Evolutionary conservation across 2,113 vertebrate genomes (phyloP).

Genomic region (Paraplagusia blochii): DNA sequence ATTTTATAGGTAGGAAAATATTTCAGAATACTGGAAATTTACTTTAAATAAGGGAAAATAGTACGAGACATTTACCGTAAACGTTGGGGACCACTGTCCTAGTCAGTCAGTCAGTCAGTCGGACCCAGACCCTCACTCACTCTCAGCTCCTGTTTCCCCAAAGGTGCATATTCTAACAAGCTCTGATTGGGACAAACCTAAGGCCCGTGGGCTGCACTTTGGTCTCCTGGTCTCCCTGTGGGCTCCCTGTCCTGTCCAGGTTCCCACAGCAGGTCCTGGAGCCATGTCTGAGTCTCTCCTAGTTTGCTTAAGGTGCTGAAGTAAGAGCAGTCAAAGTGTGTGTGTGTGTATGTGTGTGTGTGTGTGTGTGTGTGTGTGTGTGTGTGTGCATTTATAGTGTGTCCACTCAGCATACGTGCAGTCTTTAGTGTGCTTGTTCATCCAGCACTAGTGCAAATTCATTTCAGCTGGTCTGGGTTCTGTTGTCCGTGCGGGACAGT

Average conservation of each 20-base stretch:
- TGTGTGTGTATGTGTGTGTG: no score
- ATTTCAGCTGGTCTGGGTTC: conserved; percentile 70
- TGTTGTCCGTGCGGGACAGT: conserved; percentile 46
- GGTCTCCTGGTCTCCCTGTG: conserved; percentile 25
- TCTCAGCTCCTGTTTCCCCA: conserved; percentile 43
- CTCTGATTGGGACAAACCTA: conserved; percentile 61
- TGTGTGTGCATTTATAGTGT: conserved; percentile 60
- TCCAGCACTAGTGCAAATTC: conserved; percentile 77
- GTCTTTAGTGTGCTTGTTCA: conserved; percentile 71
- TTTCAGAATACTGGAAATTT: no score
- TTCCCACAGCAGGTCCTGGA: conserved; percentile 43
- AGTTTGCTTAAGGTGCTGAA: conserved; percentile 71
- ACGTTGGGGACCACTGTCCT: no score
- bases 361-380: conserved; percentile 9
- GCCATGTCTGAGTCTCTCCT: conserved; percentile 35
- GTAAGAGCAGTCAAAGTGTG: conserved; percentile 49
- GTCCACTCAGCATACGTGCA: conserved; percentile 62
- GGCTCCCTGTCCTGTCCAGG: conserved; percentile 49
- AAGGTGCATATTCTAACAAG: conserved; percentile 69
- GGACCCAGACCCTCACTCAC: conserved; percentile 52
- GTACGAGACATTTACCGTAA: no score
- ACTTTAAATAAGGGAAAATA: no score
- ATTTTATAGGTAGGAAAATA: no score
- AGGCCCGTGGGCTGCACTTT: conserved; percentile 49
- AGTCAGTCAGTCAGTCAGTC: no score